A percentile compares a stretch with the other conserved stretches of the same genome.
Evolutionary conservation across 2,113 vertebrate genomes (phyloP).

Genomic region (Eleginops maclovinus): DNA sequence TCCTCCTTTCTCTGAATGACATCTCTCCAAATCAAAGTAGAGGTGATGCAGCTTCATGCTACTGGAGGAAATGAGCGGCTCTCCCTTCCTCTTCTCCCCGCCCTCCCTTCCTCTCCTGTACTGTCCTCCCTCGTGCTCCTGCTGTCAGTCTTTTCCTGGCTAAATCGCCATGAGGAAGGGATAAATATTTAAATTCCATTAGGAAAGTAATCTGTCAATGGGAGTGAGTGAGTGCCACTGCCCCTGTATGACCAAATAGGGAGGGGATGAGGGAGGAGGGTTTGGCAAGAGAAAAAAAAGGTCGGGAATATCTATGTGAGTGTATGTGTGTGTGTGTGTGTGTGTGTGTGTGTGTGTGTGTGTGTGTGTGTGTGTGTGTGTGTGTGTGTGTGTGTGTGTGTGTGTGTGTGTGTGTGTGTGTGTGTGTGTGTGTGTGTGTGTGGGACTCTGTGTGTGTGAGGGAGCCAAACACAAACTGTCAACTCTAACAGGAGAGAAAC

Average conservation of each 20-base stretch:
- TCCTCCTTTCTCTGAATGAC: constrained; percentile 55
- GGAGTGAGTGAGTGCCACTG: constrained; percentile 82
- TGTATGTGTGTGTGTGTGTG: background rate
- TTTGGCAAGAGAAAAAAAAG: constrained; percentile 21
- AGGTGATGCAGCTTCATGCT: constrained; percentile 71
- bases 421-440: background rate
- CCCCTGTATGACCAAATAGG: constrained; percentile 59
- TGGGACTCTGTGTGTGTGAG: background rate
- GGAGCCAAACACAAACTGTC: constrained; percentile 36
- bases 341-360: background rate
- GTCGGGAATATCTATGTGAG: background rate
- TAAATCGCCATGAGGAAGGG: constrained; percentile 82
- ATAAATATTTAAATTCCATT: constrained; percentile 91
- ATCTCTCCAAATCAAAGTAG: constrained; percentile 70
- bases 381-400: background rate
- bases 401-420: background rate
- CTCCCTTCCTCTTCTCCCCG: constrained; percentile 30
- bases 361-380: background rate
- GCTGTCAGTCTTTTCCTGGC: constrained; percentile 83
- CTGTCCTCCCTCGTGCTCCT: constrained; percentile 59
- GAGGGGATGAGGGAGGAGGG: constrained; percentile 28
- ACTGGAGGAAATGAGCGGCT: constrained; percentile 67
- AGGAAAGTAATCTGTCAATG: constrained; percentile 88
- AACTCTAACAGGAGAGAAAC: constrained; percentile 33
- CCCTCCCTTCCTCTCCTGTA: constrained; percentile 38